Percentiles rank a stretch among this genome's conserved stretches.
Conservation (phyloP, 2,888 invertebrate genomes). For the Hybos culiciformis region DNA sequence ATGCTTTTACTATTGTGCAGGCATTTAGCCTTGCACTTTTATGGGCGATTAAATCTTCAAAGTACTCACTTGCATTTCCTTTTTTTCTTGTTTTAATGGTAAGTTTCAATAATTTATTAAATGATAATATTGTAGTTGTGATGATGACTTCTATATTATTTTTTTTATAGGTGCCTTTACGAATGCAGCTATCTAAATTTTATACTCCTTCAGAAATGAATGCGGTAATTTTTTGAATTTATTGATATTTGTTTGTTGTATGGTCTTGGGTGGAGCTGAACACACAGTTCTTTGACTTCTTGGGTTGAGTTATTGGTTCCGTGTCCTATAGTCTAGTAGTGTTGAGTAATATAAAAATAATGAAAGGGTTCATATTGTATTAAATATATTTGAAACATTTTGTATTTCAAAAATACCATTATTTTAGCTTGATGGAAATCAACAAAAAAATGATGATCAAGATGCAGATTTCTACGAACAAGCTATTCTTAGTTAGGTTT, state of each 20-base stretch:
- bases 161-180: slow-evolving; percentile 71
- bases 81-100: slow-evolving; percentile 78
- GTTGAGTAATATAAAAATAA: no score
- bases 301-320: no score
- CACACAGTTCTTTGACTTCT: no score
- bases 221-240: slow-evolving; percentile 54
- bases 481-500: no score
- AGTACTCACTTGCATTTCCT: slow-evolving; percentile 71
- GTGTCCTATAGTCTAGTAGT: no score
- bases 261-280: no score
- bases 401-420: slow-evolving; percentile 9
- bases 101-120: no score
- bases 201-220: slow-evolving; percentile 65
- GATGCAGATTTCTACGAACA: slow-evolving; percentile 85
- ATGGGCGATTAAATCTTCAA: slow-evolving; percentile 75
- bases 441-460: slow-evolving; percentile 61
- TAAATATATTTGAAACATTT: no score
- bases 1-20: slow-evolving; percentile 72
- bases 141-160: no score
- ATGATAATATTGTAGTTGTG: no score
- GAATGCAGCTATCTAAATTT: slow-evolving; percentile 52
- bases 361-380: no score
- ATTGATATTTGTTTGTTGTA: background rate
- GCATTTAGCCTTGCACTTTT: slow-evolving; percentile 55
- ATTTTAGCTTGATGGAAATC: slow-evolving; percentile 63